Base-by-base conservation (phyloP, 2,888 invertebrate genomes). In the Cheilosia pagana region DNA sequence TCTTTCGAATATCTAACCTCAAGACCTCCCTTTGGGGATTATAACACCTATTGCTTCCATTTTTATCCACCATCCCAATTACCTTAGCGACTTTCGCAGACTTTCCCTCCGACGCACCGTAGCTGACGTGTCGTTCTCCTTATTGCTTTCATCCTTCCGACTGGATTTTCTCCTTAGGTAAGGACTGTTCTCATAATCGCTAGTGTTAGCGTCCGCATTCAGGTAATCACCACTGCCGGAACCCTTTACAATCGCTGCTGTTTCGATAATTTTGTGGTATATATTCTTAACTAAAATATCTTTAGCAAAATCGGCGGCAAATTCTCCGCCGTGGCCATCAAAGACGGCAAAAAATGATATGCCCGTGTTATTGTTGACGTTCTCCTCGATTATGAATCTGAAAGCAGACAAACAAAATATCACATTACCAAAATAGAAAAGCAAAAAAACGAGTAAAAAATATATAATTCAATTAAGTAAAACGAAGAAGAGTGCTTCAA, bases 301-400 rank as follows among this genome's bases (percentile, higher is more conserved):
- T 90, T 96, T 96, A 65, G 97, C 97, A 92, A 96, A 98, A 90
- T 98, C 96, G 21, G 98, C 98, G 65, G 98, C 98, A 93, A 97
- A 97, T 93, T 98, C 97, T 48, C 98, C 98, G 63, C 98, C 98
- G 91, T 98, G 98, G 0, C 98, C 98, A 92, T 98, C 98, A 91
- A 98, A 98, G 87, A 98, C 95, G 53, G 98, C 98, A 92, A 97
- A 98, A 77, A 98, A 93, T 21, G 97, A 96, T 68, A 98, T 95
- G 23, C 96, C 96, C 21, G 97, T 96, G 60, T 89, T 90, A 87
- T 95, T 94, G 90, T 96, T 95, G 68, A 97, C 95, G 90, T 97
- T 95, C 91, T 96, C 96, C 87, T 97, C 95, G 67, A 98, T 95
- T 72, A 97, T 96, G 91, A 97, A 98, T 88, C 92, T 92, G 74